Conservation (phyloP, 1,140 invertebrate genomes). For the Neuroterus valhalla region DNA sequence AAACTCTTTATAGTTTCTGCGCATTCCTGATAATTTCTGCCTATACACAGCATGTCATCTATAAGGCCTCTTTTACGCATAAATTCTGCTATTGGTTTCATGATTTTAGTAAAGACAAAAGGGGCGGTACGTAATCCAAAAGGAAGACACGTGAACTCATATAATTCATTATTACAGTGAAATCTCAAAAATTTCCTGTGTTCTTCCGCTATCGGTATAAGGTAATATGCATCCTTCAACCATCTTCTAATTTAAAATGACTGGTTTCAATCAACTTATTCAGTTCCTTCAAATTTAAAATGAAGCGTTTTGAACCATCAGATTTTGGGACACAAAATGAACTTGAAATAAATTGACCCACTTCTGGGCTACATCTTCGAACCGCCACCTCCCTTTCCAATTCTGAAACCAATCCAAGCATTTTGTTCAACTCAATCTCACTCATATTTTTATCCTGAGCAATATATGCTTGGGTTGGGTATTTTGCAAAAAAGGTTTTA, state of each 20-base stretch:
- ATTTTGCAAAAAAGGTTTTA: slow-evolving; percentile 32
- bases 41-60: slow-evolving; percentile 23
- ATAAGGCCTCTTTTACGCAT: slow-evolving; percentile 3
- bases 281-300: too few species aligned
- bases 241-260: slow-evolving; percentile 5
- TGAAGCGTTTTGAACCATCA: not conserved
- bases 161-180: not conserved
- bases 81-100: too few species aligned
- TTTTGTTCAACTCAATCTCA: slow-evolving; percentile 14
- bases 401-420: slow-evolving; percentile 34
- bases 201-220: not conserved
- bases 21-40: not conserved
- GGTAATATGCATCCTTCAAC: not conserved
- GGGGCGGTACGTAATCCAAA: not conserved
- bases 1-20: not conserved
- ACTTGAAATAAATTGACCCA: slow-evolving; percentile 55
- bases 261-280: slow-evolving; percentile 12
- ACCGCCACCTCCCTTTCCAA: slow-evolving; percentile 38
- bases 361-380: not conserved
- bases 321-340: slow-evolving; percentile 40
- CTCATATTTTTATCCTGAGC: not conserved
- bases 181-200: not conserved
- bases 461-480: not conserved
- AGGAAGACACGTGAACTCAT: not conserved
- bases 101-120: too few species aligned